phyloP scores from a whole-genome alignment of 2,888 invertebrate species.

The Pseudanteris insignis region DNA sequence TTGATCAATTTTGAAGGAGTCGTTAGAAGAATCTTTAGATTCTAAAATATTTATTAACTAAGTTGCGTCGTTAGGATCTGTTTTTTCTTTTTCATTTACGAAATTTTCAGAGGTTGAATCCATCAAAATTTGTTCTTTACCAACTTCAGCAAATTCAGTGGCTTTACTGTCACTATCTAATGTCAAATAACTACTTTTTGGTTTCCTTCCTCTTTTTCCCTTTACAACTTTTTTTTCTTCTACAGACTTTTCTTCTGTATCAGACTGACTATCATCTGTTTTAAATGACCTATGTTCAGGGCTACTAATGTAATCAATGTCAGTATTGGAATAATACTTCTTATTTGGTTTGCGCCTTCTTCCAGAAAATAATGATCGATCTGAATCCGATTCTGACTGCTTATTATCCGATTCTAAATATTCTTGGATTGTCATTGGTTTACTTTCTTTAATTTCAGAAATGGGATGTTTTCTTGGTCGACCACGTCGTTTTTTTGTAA shows the following conservation, averaged over 20 bases:
- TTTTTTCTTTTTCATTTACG: not conserved
- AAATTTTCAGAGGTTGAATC: not conserved
- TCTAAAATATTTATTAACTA: not conserved
- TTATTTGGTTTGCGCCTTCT: conserved; percentile 56
- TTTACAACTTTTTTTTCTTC: conserved; percentile 24
- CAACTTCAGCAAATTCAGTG: not conserved
- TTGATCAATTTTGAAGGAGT: no score
- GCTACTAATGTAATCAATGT: conserved; percentile 52
- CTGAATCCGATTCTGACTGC: conserved; percentile 56
- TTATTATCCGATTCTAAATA: conserved; percentile 48
- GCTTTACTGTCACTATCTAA: conserved; percentile 16
- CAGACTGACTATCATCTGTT: conserved; percentile 60
- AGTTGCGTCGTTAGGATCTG: not conserved
- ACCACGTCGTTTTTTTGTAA: conserved; percentile 50
- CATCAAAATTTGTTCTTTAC: not conserved
- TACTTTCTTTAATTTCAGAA: conserved; percentile 6
- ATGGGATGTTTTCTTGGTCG: conserved; percentile 41
- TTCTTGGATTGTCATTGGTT: conserved; percentile 25
- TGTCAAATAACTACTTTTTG: conserved; percentile 22
- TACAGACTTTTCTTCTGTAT: conserved; percentile 53
- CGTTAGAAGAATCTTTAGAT: not conserved
- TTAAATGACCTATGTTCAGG: conserved; percentile 51
- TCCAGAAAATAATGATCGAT: conserved; percentile 54
- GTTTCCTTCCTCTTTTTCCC: conserved; percentile 20
- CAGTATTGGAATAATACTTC: conserved; percentile 47